Base-by-base conservation (phyloP, 2,113 vertebrate species). In the Dasyurus viverrinus region DNA sequence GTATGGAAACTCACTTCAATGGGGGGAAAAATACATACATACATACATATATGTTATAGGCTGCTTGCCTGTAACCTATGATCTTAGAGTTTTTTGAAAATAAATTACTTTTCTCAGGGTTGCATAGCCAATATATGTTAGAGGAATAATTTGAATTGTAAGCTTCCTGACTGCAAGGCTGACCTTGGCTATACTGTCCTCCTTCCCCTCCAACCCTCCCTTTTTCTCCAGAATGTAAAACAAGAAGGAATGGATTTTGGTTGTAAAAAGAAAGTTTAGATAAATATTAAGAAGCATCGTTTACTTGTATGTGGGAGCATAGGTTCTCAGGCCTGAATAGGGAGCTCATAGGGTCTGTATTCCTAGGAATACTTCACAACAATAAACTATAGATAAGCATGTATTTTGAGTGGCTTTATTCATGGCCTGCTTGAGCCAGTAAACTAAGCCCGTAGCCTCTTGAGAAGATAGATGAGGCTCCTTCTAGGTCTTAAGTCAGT, bases 371-470 rank as follows among this genome's bases (percentile, higher is more conserved):
- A 24, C 89, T 30, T 89, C 8, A 57, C 57, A 94, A 90, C 26
- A 30, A 68, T 2, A 46, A 90, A 91, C 6, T 90, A 5, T 90
- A 5, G 46, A 12, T 89, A 89, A 50, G 8, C 47, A 10, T 89
- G 0, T 46, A 6, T 90, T 1, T 42, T 57, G 84, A 89, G 10
- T 54, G 53, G 16, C 11, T 96, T 54, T 25, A 48, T 60, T 94
- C 94, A 36, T 95, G 53, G 89, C 92, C 25, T 90, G n/a, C n/a
- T 30, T n/a, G 8, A 93, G 22, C 3, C 19, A 60, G 76, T 27
- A 23, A 95, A 95, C 46, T 90, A 60, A 93, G 93, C 16, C 57
- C 95, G 50, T 54, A 90, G 47, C 55, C 50, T 93, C 54, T 48
- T 36, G n/a, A 27, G 57, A 60, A 36, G 57, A 27, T 60, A 10